These are phyloP conservation scores for Apis dorsata DNA, from an alignment of 1,140 invertebrate species.

Conservation along the genomic window DNA sequence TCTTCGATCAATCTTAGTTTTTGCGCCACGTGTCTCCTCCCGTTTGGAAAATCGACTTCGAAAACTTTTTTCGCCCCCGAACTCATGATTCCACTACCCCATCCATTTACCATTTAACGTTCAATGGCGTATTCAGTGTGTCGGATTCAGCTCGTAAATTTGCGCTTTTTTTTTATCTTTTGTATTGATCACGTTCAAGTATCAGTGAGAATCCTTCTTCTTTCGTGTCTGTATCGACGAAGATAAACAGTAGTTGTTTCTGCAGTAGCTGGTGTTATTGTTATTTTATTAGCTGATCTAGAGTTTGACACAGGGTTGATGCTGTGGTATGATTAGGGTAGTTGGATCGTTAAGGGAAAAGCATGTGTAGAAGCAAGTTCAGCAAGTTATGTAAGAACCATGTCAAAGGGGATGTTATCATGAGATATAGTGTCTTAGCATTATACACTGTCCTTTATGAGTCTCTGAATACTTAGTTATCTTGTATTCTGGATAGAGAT, in stretches of 20 bases:
- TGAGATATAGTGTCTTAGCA: background rate
- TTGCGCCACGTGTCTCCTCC: background rate
- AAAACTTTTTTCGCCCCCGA: background rate
- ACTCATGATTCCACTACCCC: background rate
- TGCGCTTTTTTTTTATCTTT: constrained; percentile 4
- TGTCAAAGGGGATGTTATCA: background rate
- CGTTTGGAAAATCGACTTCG: constrained; percentile 22
- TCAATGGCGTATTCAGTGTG: background rate
- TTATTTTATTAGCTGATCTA: background rate
- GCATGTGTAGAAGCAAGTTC: background rate
- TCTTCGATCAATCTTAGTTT: constrained; percentile 37
- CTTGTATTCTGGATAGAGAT: too few relatives aligned
- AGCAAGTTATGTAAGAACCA: background rate
- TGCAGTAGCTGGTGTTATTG: background rate
- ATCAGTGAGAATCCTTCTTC: background rate
- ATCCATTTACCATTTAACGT: too few relatives aligned
- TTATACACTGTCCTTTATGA: background rate
- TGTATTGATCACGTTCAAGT: constrained; percentile 2
- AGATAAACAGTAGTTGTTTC: background rate
- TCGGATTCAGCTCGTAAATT: constrained; percentile 12
- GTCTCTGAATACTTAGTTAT: background rate
- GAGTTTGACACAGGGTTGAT: background rate
- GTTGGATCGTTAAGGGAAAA: background rate
- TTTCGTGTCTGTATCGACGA: background rate
- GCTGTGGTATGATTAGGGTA: background rate